A percentile compares a stretch with the other conserved stretches of the same genome.
Conservation (phyloP, 2,797 vertebrate genomes). For the Lagodon rhomboides region DNA sequence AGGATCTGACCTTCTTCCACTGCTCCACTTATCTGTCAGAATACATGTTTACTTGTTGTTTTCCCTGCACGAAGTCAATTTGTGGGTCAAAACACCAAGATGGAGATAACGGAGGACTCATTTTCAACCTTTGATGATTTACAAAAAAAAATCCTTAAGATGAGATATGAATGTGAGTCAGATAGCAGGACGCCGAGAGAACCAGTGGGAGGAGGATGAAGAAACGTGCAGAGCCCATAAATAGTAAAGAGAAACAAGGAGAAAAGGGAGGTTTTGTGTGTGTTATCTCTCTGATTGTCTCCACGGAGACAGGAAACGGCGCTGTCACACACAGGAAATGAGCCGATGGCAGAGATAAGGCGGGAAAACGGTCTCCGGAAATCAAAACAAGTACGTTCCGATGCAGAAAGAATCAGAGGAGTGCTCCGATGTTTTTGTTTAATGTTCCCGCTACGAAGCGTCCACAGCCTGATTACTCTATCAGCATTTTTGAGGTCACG, state of each 20-base stretch:
- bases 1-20: neutral
- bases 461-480: neutral
- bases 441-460: no score
- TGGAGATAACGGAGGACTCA: neutral
- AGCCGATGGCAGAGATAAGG: slow-evolving; percentile 65
- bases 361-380: slow-evolving; percentile 61
- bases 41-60: neutral
- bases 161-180: slow-evolving; percentile 1
- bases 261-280: neutral
- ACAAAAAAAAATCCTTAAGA: neutral
- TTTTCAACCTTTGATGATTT: neutral
- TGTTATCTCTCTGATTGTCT: slow-evolving; percentile 64
- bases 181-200: neutral
- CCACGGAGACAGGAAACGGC: slow-evolving; percentile 69
- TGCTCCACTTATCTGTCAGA: neutral
- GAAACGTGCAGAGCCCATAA: neutral
- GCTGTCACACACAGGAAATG: slow-evolving; percentile 63
- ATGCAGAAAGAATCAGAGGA: neutral
- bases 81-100: slow-evolving; percentile 7
- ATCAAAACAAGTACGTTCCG: slow-evolving; percentile 53
- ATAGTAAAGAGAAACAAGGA: slow-evolving; percentile 9
- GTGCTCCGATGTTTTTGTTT: no score
- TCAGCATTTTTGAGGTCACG: slow-evolving; percentile 6
- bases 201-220: neutral
- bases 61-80: neutral